These are phyloP conservation scores for Grammomys dolichurus DNA, from an alignment of 2,113 vertebrate species.

Conservation along the genomic window DNA sequence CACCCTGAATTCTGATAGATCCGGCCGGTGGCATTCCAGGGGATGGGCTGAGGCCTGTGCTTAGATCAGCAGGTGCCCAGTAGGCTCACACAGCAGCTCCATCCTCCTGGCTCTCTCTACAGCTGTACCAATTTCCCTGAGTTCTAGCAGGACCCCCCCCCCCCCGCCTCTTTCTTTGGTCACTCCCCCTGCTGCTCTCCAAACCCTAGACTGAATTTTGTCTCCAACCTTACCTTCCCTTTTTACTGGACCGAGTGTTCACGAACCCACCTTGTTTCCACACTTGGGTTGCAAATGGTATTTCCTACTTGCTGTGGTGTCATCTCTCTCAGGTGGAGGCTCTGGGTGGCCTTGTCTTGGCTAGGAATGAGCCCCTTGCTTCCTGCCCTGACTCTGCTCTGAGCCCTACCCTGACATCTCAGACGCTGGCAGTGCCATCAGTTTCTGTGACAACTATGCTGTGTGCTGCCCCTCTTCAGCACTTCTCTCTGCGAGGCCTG, in stretches of 20 bases:
- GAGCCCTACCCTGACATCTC: background rate
- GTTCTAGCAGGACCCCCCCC: rapidly evolving
- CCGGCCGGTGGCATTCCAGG: background rate
- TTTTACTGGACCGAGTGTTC: background rate
- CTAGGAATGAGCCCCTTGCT: background rate
- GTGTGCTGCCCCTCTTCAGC: rapidly evolving
- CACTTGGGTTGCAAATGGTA: background rate
- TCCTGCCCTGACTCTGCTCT: background rate
- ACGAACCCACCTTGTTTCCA: background rate
- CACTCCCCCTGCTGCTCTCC: background rate
- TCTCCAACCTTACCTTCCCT: background rate
- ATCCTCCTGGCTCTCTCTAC: rapidly evolving
- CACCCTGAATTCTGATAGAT: background rate
- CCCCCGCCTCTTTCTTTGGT: background rate
- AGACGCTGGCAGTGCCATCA: background rate
- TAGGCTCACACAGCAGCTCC: rapidly evolving
- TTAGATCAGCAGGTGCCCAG: rapidly evolving
- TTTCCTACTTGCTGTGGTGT: background rate
- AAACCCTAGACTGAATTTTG: background rate
- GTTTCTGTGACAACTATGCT: background rate
- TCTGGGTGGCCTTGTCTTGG: background rate
- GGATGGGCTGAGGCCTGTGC: background rate
- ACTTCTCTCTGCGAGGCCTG: background rate
- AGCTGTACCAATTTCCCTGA: rapidly evolving
- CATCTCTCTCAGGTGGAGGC: background rate